Conservation (phyloP, 2,797 vertebrate species). For the Rhabdomys pumilio region DNA sequence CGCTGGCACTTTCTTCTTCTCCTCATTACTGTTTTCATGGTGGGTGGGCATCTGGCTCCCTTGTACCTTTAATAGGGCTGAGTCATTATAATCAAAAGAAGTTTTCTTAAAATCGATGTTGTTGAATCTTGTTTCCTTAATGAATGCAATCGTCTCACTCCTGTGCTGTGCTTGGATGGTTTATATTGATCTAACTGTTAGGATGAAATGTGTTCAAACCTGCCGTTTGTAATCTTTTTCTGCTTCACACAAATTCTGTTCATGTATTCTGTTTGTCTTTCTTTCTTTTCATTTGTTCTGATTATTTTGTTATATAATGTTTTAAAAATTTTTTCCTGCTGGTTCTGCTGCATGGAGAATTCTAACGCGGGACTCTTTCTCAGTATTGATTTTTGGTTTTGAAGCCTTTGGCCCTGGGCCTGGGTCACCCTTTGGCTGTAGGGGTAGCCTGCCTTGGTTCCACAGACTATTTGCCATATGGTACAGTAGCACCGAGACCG, state of each 20-base stretch:
- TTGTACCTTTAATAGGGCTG: not conserved
- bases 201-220: not conserved
- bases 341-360: not conserved
- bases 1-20: not conserved
- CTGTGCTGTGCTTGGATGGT: not conserved
- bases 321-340: not conserved
- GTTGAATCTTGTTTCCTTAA: not conserved
- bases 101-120: not conserved
- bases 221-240: not conserved
- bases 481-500: accelerated
- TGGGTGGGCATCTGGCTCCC: too few species aligned
- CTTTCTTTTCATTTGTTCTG: not conserved
- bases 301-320: not conserved
- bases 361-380: not conserved
- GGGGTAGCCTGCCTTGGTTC: not conserved
- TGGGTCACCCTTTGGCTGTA: not conserved
- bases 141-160: not conserved
- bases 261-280: not conserved
- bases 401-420: not conserved
- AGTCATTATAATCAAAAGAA: not conserved
- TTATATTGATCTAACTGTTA: not conserved
- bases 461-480: not conserved
- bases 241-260: not conserved
- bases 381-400: not conserved
- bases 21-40: not conserved